Evolutionary conservation across 2,113 vertebrate species (phyloP).

Genomic region (Hoplias malabaricus): DNA sequence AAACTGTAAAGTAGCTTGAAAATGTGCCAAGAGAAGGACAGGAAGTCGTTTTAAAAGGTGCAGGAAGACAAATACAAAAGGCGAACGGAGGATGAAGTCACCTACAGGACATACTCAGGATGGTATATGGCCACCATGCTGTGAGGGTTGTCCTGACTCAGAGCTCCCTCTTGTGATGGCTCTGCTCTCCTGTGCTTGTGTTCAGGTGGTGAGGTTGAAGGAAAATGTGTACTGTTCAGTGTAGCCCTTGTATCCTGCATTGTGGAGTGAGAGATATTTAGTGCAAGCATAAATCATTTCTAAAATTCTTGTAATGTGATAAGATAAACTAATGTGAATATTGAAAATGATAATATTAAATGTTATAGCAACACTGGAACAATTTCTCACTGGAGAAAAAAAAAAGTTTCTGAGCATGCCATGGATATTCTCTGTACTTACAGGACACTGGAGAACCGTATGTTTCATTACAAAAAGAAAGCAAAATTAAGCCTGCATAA

Average conservation of each 20-base stretch:
- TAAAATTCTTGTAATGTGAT: too few species aligned
- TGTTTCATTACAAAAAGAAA: background rate
- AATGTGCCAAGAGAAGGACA: background rate
- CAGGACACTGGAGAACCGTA: too few species aligned
- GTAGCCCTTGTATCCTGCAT: constrained; percentile 14
- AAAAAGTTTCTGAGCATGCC: too few species aligned
- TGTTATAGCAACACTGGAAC: too few species aligned
- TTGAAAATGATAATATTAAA: too few species aligned
- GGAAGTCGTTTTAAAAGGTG: background rate
- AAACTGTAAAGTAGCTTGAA: too few species aligned
- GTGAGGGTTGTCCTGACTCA: background rate
- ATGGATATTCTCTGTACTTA: too few species aligned
- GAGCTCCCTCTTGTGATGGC: constrained; percentile 41
- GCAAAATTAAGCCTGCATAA: background rate
- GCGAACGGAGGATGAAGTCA: background rate
- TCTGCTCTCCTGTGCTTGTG: constrained; percentile 21
- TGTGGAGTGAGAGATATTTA: background rate
- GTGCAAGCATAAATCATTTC: too few species aligned
- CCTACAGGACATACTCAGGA: constrained; percentile 19
- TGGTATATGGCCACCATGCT: background rate
- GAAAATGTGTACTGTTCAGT: background rate
- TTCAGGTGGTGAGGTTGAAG: background rate
- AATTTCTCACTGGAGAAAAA: too few species aligned
- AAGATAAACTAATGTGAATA: too few species aligned
- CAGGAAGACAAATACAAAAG: background rate